Evolutionary conservation across 2,797 vertebrate species (phyloP).

Genomic region (Poecilia velifera): DNA sequence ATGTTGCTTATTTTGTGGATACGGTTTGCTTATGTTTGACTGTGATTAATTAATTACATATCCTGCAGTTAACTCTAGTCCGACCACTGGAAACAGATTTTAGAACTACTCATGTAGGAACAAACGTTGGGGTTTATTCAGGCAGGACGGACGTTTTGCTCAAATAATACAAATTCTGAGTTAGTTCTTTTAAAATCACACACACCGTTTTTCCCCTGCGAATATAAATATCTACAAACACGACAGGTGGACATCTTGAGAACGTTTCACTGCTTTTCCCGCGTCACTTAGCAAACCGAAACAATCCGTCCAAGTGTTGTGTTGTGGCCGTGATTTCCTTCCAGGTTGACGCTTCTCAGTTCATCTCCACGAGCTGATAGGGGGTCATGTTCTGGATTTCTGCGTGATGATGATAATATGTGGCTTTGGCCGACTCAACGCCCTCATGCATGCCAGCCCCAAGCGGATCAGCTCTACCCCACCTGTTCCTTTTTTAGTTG

Average conservation of each 20-base stretch:
- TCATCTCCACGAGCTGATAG: constrained; percentile 37
- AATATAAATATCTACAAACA: background rate
- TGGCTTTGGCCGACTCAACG: constrained; percentile 52
- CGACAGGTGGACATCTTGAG: background rate
- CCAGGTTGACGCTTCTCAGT: constrained; percentile 48
- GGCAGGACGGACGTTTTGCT: background rate
- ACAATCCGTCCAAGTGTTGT: background rate
- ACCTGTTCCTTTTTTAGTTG: constrained; percentile 72
- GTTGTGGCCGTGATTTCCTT: background rate
- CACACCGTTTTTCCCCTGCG: background rate
- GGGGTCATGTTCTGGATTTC: constrained; percentile 44
- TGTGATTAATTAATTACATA: no score
- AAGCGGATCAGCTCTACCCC: constrained; percentile 65
- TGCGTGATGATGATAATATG: constrained; percentile 56
- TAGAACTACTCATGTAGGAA: no score
- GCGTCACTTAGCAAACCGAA: background rate
- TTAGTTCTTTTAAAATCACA: background rate
- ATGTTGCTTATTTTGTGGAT: no score
- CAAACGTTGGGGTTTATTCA: background rate
- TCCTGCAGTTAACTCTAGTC: no score
- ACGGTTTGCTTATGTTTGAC: no score
- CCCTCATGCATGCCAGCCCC: constrained; percentile 46
- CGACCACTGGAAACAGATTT: no score
- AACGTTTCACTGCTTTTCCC: background rate
- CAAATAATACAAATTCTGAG: background rate